Evolutionary conservation across 2,797 vertebrate genomes (phyloP).

Genomic region (Liasis olivaceus): DNA sequence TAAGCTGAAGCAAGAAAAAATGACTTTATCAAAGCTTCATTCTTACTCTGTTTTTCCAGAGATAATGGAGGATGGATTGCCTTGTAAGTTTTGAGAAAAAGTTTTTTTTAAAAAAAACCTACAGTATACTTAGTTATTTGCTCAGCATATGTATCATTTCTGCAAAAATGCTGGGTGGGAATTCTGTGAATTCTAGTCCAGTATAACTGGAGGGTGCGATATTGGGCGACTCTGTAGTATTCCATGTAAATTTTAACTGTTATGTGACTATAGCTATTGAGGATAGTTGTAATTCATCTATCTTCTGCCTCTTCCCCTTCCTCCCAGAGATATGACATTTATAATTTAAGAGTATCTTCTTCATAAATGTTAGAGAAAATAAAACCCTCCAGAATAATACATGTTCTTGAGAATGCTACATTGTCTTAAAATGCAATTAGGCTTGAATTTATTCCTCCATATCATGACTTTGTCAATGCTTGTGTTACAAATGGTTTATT

Average conservation of each 20-base stretch:
- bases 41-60: not conserved
- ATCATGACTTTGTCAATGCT: not conserved
- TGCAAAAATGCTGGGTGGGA: not conserved
- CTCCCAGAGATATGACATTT: not conserved
- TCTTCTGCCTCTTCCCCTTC: not conserved
- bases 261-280: not conserved
- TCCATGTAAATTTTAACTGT: not conserved
- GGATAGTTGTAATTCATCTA: not conserved
- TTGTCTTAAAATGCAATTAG: not conserved
- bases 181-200: not conserved
- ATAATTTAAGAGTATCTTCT: conserved; percentile 4
- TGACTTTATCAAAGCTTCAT: not conserved
- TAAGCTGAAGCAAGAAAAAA: not conserved
- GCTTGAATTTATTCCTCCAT: not conserved
- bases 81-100: not conserved
- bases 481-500: conserved; percentile 5
- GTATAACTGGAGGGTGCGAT: not conserved
- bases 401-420: not conserved
- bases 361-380: not conserved
- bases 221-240: not conserved
- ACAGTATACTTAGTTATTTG: not conserved
- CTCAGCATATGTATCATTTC: not conserved
- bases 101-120: not conserved
- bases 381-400: not conserved
- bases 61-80: not conserved